Percentiles rank a stretch among this genome's conserved stretches.
Evolutionary conservation across 2,888 invertebrate genomes (phyloP).

Genomic region (Noctua fimbriata): DNA sequence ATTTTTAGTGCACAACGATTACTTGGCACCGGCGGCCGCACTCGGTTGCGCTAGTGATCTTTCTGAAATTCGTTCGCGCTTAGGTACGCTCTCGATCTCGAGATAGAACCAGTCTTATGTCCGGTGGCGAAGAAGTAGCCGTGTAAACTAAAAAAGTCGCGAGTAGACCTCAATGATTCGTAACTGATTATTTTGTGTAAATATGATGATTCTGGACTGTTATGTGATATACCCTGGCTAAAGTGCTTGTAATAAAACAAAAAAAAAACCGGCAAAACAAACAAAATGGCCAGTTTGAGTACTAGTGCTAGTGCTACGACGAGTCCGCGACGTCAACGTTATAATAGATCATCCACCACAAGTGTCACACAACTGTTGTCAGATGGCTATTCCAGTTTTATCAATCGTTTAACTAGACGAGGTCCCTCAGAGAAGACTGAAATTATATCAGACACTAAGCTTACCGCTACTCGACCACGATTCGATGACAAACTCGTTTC

Average conservation of each 20-base stretch:
- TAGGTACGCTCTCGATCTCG: slow-evolving; percentile 86
- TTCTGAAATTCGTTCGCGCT: slow-evolving; percentile 87
- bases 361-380: slow-evolving; percentile 96
- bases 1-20: slow-evolving; percentile 93
- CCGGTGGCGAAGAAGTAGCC: slow-evolving; percentile 78
- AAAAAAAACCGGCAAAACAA: slow-evolving; percentile 57
- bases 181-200: slow-evolving; percentile 72
- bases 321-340: slow-evolving; percentile 92
- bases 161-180: slow-evolving; percentile 61
- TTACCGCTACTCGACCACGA: slow-evolving; percentile 79
- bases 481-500: slow-evolving; percentile 85
- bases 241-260: slow-evolving; percentile 73
- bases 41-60: slow-evolving; percentile 89
- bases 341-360: slow-evolving; percentile 94
- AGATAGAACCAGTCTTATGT: slow-evolving; percentile 84
- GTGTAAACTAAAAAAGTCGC: slow-evolving; percentile 67
- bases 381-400: slow-evolving; percentile 96
- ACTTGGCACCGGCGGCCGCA: slow-evolving; percentile 91
- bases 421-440: slow-evolving; percentile 94
- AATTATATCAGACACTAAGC: slow-evolving; percentile 80
- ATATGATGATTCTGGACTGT: slow-evolving; percentile 81
- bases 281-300: slow-evolving; percentile 83
- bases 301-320: slow-evolving; percentile 82
- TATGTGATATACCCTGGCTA: slow-evolving; percentile 85
- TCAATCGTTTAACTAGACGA: slow-evolving; percentile 94